These are phyloP conservation scores for Cataglyphis rosenhaueri DNA, from an alignment of 2,888 invertebrate species.

Conservation along the genomic window DNA sequence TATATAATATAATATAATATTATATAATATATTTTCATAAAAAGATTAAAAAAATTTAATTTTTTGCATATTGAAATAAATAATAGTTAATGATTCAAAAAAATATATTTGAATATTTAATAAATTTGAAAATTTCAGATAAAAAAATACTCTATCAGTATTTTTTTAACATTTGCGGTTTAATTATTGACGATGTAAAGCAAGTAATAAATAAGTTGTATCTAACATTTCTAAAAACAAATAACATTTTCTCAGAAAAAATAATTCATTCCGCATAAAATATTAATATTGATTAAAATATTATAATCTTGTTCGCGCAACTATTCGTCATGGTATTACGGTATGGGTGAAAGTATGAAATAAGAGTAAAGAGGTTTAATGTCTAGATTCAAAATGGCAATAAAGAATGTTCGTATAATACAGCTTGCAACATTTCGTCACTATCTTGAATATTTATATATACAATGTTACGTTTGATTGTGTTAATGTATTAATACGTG, in stretches of 20 bases:
- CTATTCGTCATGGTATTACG: not conserved
- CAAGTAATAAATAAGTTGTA: not conserved
- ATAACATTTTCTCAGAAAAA: not conserved
- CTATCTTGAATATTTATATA: too few species aligned
- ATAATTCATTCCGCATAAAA: not conserved
- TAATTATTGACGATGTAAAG: not conserved
- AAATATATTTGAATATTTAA: not conserved
- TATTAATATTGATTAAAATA: not conserved
- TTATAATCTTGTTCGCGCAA: not conserved
- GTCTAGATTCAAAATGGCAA: too few species aligned
- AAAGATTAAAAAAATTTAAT: conserved; percentile 12
- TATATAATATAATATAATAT: not conserved
- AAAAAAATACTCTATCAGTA: not conserved
- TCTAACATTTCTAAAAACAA: not conserved
- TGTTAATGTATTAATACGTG: too few species aligned
- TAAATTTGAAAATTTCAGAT: not conserved
- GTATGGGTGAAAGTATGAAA: too few species aligned
- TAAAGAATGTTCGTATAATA: too few species aligned
- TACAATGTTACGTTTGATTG: too few species aligned
- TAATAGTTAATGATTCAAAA: not conserved
- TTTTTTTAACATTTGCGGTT: not conserved
- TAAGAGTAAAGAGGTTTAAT: too few species aligned
- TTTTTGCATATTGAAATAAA: not conserved
- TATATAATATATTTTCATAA: not conserved
- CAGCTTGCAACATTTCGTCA: too few species aligned